Conservation (phyloP, 2,113 vertebrate genomes). For the Scopus umbretta region DNA sequence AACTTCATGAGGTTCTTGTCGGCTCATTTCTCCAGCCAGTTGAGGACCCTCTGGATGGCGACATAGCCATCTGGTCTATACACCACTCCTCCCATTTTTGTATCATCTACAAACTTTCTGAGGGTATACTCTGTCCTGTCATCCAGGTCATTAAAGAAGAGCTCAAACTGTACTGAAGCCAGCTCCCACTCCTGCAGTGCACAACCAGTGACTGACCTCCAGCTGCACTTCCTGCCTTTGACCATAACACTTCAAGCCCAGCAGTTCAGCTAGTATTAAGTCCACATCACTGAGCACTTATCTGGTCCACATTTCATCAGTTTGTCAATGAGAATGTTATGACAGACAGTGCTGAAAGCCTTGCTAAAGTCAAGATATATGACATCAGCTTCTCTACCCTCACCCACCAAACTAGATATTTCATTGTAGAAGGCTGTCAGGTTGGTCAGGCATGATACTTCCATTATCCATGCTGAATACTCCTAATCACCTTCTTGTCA, state of each 20-base stretch:
- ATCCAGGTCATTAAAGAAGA: neutral
- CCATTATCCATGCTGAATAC: neutral
- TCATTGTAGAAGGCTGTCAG: neutral
- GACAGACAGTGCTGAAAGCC: neutral
- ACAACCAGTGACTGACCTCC: neutral
- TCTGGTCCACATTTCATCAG: neutral
- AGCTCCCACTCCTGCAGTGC: neutral
- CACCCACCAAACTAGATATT: rapidly evolving
- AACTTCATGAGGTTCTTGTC: neutral
- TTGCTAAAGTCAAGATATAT: neutral
- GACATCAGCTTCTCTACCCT: neutral
- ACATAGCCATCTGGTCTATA: neutral
- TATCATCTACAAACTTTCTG: neutral
- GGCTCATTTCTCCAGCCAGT: neutral
- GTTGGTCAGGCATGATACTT: neutral
- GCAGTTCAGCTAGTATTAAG: neutral
- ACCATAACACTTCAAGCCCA: neutral
- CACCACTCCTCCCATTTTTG: neutral
- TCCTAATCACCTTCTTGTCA: neutral
- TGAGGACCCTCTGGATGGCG: neutral
- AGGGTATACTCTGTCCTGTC: neutral
- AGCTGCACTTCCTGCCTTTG: neutral
- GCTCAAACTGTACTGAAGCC: neutral
- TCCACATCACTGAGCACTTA: neutral
- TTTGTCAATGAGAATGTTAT: neutral